Evolutionary conservation across 2,797 vertebrate species (phyloP).

Genomic region (Sebastes diploproa): DNA sequence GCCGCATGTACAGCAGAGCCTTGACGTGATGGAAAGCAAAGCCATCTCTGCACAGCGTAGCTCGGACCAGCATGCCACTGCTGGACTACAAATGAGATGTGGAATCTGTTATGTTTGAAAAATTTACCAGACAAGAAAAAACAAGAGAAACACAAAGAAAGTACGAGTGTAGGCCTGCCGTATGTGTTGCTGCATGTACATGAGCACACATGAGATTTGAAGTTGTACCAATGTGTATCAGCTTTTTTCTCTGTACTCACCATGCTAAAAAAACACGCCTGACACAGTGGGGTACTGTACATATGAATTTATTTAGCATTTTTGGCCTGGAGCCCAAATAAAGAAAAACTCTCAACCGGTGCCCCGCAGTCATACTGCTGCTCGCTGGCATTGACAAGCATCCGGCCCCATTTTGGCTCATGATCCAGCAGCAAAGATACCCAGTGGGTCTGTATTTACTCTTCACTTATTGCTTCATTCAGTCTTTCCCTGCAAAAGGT

Average conservation of each 20-base stretch:
- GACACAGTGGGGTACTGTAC: not conserved
- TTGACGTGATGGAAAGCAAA: constrained; percentile 33
- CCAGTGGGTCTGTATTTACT: constrained; percentile 10
- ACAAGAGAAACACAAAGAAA: not conserved
- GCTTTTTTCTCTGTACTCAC: not conserved
- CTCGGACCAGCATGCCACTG: constrained; percentile 1
- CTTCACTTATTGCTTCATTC: constrained; percentile 18
- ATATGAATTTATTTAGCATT: not conserved
- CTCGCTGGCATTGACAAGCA: not conserved
- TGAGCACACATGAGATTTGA: not conserved
- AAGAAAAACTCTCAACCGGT: not conserved
- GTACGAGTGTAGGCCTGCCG: not conserved
- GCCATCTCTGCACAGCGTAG: not conserved
- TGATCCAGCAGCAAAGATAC: constrained; percentile 7
- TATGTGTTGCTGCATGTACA: not conserved
- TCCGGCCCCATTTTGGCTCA: constrained; percentile 1
- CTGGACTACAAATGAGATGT: constrained; percentile 62
- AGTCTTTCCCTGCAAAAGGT: constrained; percentile 32
- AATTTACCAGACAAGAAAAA: not conserved
- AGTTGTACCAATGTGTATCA: not conserved
- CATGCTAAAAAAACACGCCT: not conserved
- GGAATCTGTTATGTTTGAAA: constrained; percentile 41
- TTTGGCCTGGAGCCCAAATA: not conserved
- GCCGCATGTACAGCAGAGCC: constrained; percentile 44
- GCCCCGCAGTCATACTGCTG: not conserved